A percentile compares a stretch with the other conserved stretches of the same genome.
Evolutionary conservation across 2,113 vertebrate species (phyloP).

Genomic region (Eurystomus gularis): DNA sequence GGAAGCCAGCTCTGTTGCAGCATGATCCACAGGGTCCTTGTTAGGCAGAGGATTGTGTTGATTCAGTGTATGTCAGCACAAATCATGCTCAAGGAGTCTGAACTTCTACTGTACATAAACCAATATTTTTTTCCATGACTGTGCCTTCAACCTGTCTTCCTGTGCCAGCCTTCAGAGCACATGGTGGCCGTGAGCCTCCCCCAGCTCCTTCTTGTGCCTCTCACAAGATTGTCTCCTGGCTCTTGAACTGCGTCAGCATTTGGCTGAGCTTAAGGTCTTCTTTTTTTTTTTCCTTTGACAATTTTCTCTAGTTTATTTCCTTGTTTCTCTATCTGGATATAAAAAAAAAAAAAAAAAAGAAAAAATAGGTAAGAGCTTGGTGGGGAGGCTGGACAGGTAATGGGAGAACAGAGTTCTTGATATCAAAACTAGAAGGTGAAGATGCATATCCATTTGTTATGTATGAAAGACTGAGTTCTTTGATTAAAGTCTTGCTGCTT

Average conservation of each 20-base stretch:
- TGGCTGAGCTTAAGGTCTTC: background rate
- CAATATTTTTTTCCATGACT: background rate
- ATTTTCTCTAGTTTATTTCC: background rate
- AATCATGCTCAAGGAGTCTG: background rate
- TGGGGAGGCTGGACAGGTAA: fast-evolving
- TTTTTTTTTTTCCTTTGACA: background rate
- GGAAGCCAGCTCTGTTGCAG: background rate
- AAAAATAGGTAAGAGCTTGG: background rate
- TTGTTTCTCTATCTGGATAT: background rate
- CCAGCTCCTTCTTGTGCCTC: background rate
- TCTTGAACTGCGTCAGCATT: background rate
- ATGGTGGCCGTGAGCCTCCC: fast-evolving
- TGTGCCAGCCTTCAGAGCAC: background rate
- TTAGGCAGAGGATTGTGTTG: background rate
- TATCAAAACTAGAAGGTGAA: background rate
- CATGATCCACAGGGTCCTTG: background rate
- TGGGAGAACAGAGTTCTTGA: background rate
- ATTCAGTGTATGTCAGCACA: background rate
- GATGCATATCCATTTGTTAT: background rate
- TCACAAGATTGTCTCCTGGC: background rate
- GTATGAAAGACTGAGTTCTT: background rate
- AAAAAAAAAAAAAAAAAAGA: background rate
- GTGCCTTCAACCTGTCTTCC: background rate
- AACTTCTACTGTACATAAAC: background rate
- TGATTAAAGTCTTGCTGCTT: background rate